These are phyloP conservation scores for Pseudomyrmex sp. DNA, from an alignment of 1,140 invertebrate species.

Conservation along the genomic window DNA sequence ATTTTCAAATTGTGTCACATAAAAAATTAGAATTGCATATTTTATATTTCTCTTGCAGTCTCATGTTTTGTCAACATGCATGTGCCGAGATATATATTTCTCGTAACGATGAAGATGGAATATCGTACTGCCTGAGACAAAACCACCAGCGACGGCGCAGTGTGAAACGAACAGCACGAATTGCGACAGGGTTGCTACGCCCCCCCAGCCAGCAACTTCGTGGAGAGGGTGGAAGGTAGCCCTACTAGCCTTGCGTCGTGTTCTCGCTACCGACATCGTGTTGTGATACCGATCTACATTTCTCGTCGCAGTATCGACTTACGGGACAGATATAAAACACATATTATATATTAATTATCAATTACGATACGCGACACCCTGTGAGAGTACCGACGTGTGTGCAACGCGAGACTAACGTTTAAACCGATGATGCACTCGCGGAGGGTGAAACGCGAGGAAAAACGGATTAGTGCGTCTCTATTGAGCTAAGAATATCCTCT, in stretches of 20 bases:
- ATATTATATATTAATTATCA: constrained; percentile 23
- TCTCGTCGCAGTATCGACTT: constrained; percentile 40
- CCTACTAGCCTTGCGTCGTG: constrained; percentile 20
- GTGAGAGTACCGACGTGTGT: neutral
- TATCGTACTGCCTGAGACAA: constrained; percentile 7
- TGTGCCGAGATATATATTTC: neutral
- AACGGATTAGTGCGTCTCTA: constrained; percentile 5
- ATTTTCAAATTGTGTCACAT: neutral
- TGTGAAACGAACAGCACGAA: constrained; percentile 41
- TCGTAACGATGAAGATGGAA: constrained; percentile 2
- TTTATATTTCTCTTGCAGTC: neutral
- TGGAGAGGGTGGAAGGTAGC: constrained; percentile 2
- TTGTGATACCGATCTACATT: constrained; percentile 31
- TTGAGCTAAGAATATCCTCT: constrained; percentile 42
- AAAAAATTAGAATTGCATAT: neutral
- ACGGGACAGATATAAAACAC: constrained; percentile 18
- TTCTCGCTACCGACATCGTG: constrained; percentile 39
- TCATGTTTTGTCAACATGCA: neutral
- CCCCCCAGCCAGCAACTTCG: neutral
- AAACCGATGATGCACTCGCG: neutral
- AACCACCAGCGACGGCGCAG: constrained; percentile 53
- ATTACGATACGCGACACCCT: constrained; percentile 1
- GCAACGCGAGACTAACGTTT: constrained; percentile 22
- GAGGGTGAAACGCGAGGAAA: neutral
- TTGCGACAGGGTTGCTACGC: constrained; percentile 41